These are phyloP conservation scores for Cirrhinus mrigala DNA, from an alignment of 2,797 vertebrate species.

Conservation along the genomic window DNA sequence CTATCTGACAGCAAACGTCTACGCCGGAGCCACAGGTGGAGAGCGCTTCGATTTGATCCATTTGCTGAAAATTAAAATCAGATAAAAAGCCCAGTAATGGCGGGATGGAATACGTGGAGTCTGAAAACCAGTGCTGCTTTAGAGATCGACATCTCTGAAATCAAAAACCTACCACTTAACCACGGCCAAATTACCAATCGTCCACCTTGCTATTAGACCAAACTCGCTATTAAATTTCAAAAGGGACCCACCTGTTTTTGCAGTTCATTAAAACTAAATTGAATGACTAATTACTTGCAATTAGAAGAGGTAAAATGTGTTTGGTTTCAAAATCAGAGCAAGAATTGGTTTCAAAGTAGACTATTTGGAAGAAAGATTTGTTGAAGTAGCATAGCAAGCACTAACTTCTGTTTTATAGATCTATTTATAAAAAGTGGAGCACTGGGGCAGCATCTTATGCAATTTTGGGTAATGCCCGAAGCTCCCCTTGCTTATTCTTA, in stretches of 20 bases:
- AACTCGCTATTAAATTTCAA: conserved; percentile 32
- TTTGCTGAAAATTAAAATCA: conserved; percentile 61
- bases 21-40: conserved; percentile 36
- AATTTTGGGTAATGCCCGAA: conserved; percentile 41
- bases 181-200: conserved; percentile 28
- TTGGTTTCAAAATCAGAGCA: not conserved
- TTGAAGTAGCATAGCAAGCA: not conserved
- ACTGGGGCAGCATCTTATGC: conserved; percentile 47
- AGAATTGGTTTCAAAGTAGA: conserved; percentile 17
- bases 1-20: conserved; percentile 62
- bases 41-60: conserved; percentile 51
- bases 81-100: conserved; percentile 54
- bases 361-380: conserved; percentile 23
- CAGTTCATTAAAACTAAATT: conserved; percentile 47
- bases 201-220: conserved; percentile 4
- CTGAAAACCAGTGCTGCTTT: conserved; percentile 52
- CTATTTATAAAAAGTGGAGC: conserved; percentile 46
- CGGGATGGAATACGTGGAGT: conserved; percentile 21
- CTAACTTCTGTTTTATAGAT: conserved; percentile 16
- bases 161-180: conserved; percentile 47
- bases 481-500: conserved; percentile 28
- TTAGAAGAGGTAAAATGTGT: conserved; percentile 16
- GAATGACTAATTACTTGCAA: conserved; percentile 50
- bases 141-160: conserved; percentile 42
- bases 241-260: conserved; percentile 18